These are phyloP conservation scores for Pristionchus japonicus DNA, from an alignment of 2,888 invertebrate genomes.

Conservation along the genomic window DNA sequence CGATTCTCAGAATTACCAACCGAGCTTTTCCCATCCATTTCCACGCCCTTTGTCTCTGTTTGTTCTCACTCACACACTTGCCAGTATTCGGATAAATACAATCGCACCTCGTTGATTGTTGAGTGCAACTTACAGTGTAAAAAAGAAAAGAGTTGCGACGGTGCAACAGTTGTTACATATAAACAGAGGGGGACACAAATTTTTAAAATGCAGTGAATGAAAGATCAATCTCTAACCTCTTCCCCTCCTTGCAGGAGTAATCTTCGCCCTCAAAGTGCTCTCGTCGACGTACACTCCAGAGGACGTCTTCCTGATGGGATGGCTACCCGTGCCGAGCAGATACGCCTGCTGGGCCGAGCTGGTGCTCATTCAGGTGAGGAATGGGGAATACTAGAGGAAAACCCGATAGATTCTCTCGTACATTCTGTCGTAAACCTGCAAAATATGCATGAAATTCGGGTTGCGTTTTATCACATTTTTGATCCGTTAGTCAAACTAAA, in stretches of 20 bases:
- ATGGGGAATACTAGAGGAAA: background rate
- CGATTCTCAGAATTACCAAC: constrained; percentile 8
- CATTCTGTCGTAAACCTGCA: no score
- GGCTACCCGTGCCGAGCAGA: constrained; percentile 78
- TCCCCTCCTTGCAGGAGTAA: constrained; percentile 77
- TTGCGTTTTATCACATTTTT: no score
- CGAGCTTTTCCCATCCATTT: constrained; percentile 4
- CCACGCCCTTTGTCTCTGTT: background rate
- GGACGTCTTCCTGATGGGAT: constrained; percentile 73
- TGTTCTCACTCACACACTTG: background rate
- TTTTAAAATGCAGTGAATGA: background rate
- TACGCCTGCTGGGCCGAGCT: constrained; percentile 81
- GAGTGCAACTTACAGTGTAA: background rate
- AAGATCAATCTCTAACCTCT: no score
- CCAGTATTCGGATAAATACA: constrained; percentile 8
- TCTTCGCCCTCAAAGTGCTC: constrained; percentile 82
- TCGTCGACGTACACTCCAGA: constrained; percentile 76
- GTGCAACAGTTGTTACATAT: no score
- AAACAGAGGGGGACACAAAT: background rate
- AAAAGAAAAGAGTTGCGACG: background rate
- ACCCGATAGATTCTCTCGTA: no score
- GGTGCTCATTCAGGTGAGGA: constrained; percentile 79
- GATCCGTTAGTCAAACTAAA: no score
- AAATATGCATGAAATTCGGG: no score
- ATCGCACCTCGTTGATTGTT: background rate